Evolutionary conservation across 2,888 invertebrate species (phyloP), one percentile per base, ranked within the genome.

Genomic region (Diogma glabrata): DNA sequence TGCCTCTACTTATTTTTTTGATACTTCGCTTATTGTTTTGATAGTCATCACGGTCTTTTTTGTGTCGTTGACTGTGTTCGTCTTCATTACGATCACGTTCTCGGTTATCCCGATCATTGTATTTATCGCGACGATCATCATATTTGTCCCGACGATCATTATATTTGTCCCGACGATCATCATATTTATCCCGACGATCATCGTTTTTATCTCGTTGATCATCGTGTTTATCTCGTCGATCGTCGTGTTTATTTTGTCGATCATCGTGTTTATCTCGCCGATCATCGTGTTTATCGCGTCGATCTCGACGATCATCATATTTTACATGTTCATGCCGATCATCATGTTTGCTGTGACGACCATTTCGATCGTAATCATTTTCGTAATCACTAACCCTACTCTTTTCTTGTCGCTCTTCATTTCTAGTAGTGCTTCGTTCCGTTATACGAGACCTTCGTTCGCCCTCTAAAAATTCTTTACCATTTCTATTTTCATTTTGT

Each of bases 151-250:
- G n/a, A 14, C n/a, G 4, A 14, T 36, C 16, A 14, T 36, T 8
- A 24, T 24, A 7, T 14, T 8, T 36, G n/a, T 14, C 14, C 3
- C 36, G n/a, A 4, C 7, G 7, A 12, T 36, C 36, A 36, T 36
- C 36, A 33, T n/a, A 4, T 14, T 14, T 36, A 14, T 36, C 14
- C 12, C 8, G n/a, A 36, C 36, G 36, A 14, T 36, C 14, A 7
- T 36, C 36, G 8, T 14, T 36, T 14, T 56, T 58, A 23, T 66
- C 63, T 63, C 64, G n/a, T 22, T 3, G 20, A 45, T 24, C 45
- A 8, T 16, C 23, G 22, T 30, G 14, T 16, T 16, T 16, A 47
- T 22, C 50, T 48, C 47, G 14, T 12, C 46, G 12, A 16, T 45
- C 45, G 3, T 49, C 47, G 7, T 36, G n/a, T 36, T 8, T 36